Conservation (phyloP, 2,113 vertebrate species). For the Neolamprologus toae region DNA sequence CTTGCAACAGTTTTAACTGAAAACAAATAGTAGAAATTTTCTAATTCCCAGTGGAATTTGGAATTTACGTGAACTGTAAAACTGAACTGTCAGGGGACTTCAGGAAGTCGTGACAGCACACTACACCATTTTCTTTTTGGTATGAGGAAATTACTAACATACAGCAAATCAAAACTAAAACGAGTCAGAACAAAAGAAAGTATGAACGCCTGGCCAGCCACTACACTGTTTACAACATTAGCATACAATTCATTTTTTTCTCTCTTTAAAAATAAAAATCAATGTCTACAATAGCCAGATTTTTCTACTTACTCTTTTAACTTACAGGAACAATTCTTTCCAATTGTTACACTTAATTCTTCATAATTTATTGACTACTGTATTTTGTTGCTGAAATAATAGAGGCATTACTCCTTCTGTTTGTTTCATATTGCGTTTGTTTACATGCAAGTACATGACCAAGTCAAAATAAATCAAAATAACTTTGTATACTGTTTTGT, state of each 20-base stretch:
- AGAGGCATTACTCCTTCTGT: background rate
- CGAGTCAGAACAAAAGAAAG: background rate
- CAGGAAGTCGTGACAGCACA: background rate
- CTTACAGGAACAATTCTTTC: background rate
- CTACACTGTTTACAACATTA: background rate
- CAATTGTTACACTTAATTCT: background rate
- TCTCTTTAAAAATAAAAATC: background rate
- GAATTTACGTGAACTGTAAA: background rate
- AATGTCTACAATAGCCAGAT: background rate
- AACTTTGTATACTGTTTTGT: background rate
- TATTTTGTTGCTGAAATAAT: background rate
- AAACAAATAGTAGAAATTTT: background rate
- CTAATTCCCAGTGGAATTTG: background rate
- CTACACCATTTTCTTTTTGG: background rate
- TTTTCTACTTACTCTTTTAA: background rate
- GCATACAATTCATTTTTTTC: background rate
- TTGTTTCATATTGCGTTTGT: background rate
- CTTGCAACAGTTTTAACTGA: background rate
- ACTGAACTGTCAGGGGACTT: background rate
- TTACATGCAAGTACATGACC: background rate
- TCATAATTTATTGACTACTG: background rate
- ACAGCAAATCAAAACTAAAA: background rate
- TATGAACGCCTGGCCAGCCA: background rate
- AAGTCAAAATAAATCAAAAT: background rate
- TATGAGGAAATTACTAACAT: background rate